Conservation (phyloP, 2,888 invertebrate genomes). For the Dryomyza anilis region DNA sequence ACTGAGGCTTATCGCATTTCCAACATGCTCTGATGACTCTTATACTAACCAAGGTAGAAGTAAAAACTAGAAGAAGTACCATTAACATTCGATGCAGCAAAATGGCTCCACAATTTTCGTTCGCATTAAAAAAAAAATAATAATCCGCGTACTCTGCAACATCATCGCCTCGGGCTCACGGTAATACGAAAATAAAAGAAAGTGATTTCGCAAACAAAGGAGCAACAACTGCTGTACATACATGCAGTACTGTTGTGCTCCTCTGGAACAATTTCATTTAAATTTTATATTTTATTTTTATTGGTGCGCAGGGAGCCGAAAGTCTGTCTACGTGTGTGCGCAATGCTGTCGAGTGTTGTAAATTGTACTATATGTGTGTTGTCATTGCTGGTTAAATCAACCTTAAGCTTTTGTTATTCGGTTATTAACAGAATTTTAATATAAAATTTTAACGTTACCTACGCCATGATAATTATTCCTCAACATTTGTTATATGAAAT, state of each 20-base stretch:
- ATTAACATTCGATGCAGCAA: too few species aligned
- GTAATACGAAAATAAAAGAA: not conserved
- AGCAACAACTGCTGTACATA: too few species aligned
- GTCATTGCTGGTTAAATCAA: not conserved
- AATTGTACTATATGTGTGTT: not conserved
- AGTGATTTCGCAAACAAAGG: slow-evolving; percentile 9
- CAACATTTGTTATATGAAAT: too few species aligned
- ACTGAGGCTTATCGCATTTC: not conserved
- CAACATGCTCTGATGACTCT: not conserved
- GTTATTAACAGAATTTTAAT: slow-evolving; percentile 29
- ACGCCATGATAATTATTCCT: too few species aligned
- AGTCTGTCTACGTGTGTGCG: not conserved
- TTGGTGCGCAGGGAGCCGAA: slow-evolving; percentile 17
- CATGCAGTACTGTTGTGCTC: not conserved
- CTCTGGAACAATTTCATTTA: slow-evolving; percentile 27
- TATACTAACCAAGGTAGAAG: not conserved
- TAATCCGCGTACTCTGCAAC: not conserved
- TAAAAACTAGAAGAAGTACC: not conserved
- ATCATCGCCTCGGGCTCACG: not conserved
- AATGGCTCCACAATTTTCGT: not conserved
- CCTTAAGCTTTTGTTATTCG: slow-evolving; percentile 25
- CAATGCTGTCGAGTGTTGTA: not conserved
- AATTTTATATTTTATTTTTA: slow-evolving; percentile 30
- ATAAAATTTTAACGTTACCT: too few species aligned
- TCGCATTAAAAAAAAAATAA: not conserved